Evolutionary conservation across 2,888 invertebrate species (phyloP).

Genomic region (Stegophylla sp.): DNA sequence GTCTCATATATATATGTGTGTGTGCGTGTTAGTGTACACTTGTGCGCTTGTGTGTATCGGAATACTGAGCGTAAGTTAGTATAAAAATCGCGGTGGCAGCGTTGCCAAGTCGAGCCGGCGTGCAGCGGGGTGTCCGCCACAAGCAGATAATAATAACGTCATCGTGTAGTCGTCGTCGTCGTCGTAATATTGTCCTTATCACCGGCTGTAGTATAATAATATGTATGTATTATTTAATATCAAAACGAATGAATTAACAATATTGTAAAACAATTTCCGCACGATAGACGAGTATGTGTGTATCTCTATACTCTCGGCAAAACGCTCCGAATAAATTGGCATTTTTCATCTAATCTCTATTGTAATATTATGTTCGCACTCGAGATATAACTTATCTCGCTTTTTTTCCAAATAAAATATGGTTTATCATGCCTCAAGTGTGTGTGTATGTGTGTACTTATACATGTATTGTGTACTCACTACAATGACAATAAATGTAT

Average conservation of each 20-base stretch:
- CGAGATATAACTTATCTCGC: not conserved
- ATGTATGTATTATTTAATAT: not conserved
- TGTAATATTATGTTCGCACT: not conserved
- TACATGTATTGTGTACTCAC: not conserved
- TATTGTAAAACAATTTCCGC: no score
- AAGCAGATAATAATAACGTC: slow-evolving; percentile 43
- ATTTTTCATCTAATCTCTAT: slow-evolving; percentile 5
- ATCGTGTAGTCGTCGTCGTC: slow-evolving; percentile 8
- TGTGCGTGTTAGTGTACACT: not conserved
- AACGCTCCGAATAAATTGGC: not conserved
- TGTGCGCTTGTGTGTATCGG: not conserved
- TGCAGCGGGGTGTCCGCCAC: slow-evolving; percentile 26
- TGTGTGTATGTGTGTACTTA: not conserved
- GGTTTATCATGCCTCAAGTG: slow-evolving; percentile 10
- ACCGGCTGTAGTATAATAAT: not conserved
- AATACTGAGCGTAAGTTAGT: slow-evolving; percentile 30
- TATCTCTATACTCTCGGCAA: not conserved
- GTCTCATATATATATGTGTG: not conserved
- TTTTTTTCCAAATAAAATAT: not conserved
- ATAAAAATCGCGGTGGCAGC: slow-evolving; percentile 33
- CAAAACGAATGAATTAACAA: no score
- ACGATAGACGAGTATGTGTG: not conserved
- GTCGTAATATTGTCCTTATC: slow-evolving; percentile 9
- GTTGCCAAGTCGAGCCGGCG: slow-evolving; percentile 48
- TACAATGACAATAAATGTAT: not conserved